Percentiles rank a stretch among this genome's conserved stretches.
phyloP scores from a whole-genome alignment of 2,797 vertebrate species.

The Remorina albescens region DNA sequence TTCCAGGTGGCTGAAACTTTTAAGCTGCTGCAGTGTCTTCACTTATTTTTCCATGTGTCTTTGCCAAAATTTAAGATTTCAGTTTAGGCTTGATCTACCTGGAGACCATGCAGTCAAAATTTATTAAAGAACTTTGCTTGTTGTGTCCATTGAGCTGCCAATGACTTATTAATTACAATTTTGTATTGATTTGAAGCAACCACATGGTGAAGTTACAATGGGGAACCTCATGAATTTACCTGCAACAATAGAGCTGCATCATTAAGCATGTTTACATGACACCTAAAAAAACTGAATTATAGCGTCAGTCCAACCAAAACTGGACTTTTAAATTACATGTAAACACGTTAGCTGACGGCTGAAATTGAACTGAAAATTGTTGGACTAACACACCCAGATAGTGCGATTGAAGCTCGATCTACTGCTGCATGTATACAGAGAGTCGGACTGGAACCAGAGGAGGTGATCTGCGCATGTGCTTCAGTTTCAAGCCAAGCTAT shows the following conservation, averaged over 20 bases:
- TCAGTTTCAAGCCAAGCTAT: too few relatives aligned
- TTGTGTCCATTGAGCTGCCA: slow-evolving; percentile 5
- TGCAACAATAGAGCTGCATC: slow-evolving; percentile 9
- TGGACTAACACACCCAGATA: too few relatives aligned
- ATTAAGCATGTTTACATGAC: too few relatives aligned
- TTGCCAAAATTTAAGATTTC: slow-evolving; percentile 31
- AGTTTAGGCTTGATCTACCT: slow-evolving; percentile 21
- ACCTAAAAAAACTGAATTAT: too few relatives aligned
- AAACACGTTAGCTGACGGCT: too few relatives aligned
- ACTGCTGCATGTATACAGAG: too few relatives aligned
- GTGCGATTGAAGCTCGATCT: too few relatives aligned
- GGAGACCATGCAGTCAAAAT: slow-evolving; percentile 29
- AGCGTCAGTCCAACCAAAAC: too few relatives aligned
- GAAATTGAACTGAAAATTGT: too few relatives aligned
- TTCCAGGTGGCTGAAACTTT: slow-evolving; percentile 12
- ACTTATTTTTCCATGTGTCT: background rate
- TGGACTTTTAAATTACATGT: too few relatives aligned
- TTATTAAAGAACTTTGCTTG: slow-evolving; percentile 42
- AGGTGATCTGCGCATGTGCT: too few relatives aligned
- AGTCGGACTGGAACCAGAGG: too few relatives aligned
- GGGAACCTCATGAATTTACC: background rate
- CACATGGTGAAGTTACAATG: slow-evolving; percentile 7
- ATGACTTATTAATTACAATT: slow-evolving; percentile 16
- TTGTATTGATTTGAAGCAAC: slow-evolving; percentile 7
- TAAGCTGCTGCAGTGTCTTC: background rate